These are phyloP conservation scores for Beroe ovata DNA, from an alignment of 37 sponge, comb jelly and placozoan genomes.

Conservation along the genomic window DNA sequence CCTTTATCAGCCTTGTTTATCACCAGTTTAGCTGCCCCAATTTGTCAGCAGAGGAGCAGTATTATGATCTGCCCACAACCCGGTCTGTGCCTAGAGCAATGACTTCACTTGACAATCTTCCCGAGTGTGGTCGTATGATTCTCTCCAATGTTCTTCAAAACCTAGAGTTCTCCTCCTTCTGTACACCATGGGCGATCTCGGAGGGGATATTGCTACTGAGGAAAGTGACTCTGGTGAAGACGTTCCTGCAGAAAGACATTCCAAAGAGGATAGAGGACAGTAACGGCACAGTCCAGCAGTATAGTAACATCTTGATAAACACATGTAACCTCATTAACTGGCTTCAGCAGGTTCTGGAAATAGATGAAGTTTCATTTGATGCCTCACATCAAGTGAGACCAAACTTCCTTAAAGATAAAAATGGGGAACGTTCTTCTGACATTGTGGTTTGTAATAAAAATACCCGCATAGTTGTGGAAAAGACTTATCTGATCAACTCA, in stretches of 20 bases:
- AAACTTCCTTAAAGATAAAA: background rate
- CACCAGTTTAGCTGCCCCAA: background rate
- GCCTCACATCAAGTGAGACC: background rate
- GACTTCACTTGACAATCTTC: background rate
- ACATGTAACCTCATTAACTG: background rate
- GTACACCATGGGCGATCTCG: background rate
- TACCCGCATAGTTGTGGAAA: background rate
- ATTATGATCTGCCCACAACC: background rate
- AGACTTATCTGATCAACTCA: background rate
- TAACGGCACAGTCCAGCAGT: background rate
- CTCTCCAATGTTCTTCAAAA: conserved; percentile 3
- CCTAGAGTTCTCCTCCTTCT: background rate
- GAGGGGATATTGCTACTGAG: background rate
- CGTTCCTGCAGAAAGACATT: background rate
- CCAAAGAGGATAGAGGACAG: background rate
- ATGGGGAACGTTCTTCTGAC: background rate
- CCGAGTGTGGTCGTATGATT: conserved; percentile 1
- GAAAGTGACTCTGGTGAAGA: background rate
- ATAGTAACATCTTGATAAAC: background rate
- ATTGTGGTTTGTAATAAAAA: background rate
- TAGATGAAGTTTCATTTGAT: background rate
- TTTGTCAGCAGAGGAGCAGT: background rate
- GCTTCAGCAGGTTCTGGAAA: background rate
- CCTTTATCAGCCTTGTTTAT: conserved; percentile 4
- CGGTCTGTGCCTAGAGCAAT: conserved; percentile 3